phyloP scores from a whole-genome alignment of 92 coral and sea anemone species.

The Scolanthus callimorphus region DNA sequence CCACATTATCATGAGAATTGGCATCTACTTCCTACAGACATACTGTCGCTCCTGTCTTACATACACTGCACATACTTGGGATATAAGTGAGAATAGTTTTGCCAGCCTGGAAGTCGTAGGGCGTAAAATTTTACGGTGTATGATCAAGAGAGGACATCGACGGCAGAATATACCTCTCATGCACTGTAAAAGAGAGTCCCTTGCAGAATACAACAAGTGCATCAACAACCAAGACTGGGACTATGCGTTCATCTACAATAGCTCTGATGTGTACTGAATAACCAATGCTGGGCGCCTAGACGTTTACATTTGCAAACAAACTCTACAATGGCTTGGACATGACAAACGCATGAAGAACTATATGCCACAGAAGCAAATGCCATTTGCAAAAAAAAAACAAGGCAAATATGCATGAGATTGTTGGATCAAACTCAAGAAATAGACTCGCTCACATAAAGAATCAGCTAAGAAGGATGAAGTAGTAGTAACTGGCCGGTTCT shows the following conservation, averaged over 20 bases:
- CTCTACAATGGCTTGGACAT: too few species aligned
- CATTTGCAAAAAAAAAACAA: neutral
- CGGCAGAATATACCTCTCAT: neutral
- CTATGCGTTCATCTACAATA: neutral
- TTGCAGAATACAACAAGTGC: neutral
- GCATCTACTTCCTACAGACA: neutral
- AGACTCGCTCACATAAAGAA: neutral
- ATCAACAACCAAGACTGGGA: constrained; percentile 3
- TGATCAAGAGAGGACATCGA: constrained; percentile 2
- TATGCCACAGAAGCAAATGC: constrained; percentile 1
- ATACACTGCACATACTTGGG: neutral
- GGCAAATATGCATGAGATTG: neutral
- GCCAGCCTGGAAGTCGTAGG: neutral
- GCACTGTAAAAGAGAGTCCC: neutral
- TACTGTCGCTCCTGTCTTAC: neutral
- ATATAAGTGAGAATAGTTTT: neutral
- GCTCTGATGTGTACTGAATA: too few species aligned
- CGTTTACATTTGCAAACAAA: too few species aligned
- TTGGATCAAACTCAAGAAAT: neutral
- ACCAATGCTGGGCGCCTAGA: too few species aligned
- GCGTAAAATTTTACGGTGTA: neutral
- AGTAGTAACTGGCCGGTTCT: too few species aligned
- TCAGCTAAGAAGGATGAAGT: too few species aligned
- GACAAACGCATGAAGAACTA: neutral
- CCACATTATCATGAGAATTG: neutral